Percentiles rank a stretch among this genome's conserved stretches.
These are phyloP conservation scores for Habroteleia sp. DNA, from an alignment of 2,888 invertebrate species.

Conservation along the genomic window DNA sequence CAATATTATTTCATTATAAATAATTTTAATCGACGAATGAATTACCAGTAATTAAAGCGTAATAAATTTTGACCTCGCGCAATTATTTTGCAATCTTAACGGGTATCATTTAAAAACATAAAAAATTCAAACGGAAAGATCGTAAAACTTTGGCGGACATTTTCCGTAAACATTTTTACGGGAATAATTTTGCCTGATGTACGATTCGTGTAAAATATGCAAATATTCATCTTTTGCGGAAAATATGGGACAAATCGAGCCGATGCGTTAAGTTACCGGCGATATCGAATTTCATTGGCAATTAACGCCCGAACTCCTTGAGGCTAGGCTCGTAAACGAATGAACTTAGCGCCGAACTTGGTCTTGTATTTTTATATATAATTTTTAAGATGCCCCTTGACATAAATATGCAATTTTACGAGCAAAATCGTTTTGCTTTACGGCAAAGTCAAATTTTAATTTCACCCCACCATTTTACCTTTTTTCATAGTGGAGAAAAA, in stretches of 20 bases:
- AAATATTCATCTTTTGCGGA: too few species aligned
- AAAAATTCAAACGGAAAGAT: too few species aligned
- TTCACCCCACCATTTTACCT: not conserved
- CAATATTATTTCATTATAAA: too few species aligned
- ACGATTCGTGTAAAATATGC: too few species aligned
- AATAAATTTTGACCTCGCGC: too few species aligned
- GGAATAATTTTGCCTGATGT: too few species aligned
- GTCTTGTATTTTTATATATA: slow-evolving; percentile 25
- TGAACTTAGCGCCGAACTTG: slow-evolving; percentile 15
- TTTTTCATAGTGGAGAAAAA: not conserved
- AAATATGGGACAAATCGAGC: slow-evolving; percentile 19
- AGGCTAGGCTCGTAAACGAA: slow-evolving; percentile 54
- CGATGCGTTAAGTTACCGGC: slow-evolving; percentile 14
- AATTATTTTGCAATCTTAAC: too few species aligned
- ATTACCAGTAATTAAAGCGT: too few species aligned
- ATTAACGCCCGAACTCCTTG: slow-evolving; percentile 61
- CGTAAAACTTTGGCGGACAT: too few species aligned
- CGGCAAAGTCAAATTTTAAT: slow-evolving; percentile 20
- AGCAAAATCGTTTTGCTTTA: slow-evolving; percentile 1
- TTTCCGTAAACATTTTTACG: too few species aligned
- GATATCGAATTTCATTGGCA: slow-evolving; percentile 67
- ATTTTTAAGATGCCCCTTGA: slow-evolving; percentile 28
- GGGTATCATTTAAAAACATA: too few species aligned
- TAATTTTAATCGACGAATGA: too few species aligned
- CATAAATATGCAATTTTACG: slow-evolving; percentile 18